Evolutionary conservation across 1,140 invertebrate genomes (phyloP).

Genomic region (Zaprionus kolodkinae): DNA sequence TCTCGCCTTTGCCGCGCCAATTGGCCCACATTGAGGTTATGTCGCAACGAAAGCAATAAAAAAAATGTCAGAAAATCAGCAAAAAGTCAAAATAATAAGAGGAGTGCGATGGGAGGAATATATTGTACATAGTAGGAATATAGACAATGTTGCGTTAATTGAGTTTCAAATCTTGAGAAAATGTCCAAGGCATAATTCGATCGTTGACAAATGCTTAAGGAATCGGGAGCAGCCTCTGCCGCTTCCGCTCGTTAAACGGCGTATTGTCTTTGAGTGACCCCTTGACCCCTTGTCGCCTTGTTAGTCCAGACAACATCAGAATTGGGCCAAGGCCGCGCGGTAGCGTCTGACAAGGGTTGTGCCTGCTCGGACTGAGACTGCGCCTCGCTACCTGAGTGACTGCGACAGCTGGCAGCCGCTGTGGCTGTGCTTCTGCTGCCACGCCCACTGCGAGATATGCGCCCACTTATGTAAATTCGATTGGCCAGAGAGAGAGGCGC

Average conservation of each 20-base stretch:
- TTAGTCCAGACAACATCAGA: slow-evolving; percentile 43
- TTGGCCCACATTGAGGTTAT: slow-evolving; percentile 40
- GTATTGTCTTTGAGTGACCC: slow-evolving; percentile 68
- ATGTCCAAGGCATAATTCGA: slow-evolving; percentile 49
- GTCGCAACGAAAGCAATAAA: slow-evolving; percentile 32
- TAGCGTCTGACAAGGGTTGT: slow-evolving; percentile 50
- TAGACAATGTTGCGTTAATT: slow-evolving; percentile 66
- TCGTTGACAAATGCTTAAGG: slow-evolving; percentile 62
- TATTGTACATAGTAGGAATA: background rate
- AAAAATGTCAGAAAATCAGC: slow-evolving; percentile 30
- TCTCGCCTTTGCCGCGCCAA: background rate
- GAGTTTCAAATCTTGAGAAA: slow-evolving; percentile 56
- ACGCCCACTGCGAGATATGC: slow-evolving; percentile 57
- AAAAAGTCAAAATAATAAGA: slow-evolving; percentile 32
- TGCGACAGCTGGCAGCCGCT: slow-evolving; percentile 45
- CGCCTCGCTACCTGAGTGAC: slow-evolving; percentile 38
- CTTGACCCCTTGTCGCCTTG: slow-evolving; percentile 67
- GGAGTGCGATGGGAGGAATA: background rate
- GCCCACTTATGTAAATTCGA: slow-evolving; percentile 78
- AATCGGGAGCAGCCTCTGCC: background rate
- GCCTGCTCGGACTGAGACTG: background rate
- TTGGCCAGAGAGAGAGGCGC: slow-evolving; percentile 45
- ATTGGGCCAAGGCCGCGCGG: slow-evolving; percentile 68
- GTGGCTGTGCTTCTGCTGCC: slow-evolving; percentile 24
- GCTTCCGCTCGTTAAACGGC: slow-evolving; percentile 53